Base-by-base conservation (phyloP, 2,888 invertebrate species). In the Spisula solida region DNA sequence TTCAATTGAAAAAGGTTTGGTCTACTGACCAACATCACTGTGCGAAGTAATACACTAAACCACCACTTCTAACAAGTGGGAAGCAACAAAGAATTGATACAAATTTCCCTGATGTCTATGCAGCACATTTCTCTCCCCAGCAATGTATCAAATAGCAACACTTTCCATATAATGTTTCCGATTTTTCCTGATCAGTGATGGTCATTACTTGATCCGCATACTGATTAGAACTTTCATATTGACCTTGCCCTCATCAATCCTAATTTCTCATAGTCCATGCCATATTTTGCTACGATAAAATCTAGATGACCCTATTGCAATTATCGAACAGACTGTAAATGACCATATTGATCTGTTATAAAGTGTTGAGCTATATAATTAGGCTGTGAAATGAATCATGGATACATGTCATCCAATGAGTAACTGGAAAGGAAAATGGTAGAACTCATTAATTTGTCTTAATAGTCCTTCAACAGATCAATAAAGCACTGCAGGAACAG, bases 391-490 rank as follows among this genome's bases (percentile, higher is more conserved):
- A n/a, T 60, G 60, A 60, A 60, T 60, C 60, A 60, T 25, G 6
- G 16, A 20, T 60, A 25, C n/a, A 6, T 60, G 60, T 60, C 60
- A 60, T 60, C 60, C 25, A 25, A 25, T 60, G 60, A 60, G 60
- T 60, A 60, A 60, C n/a, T n/a, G 60, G 18, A n/a, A 60, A 55
- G 55, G 55, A 55, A 55, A 8, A 55, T 18, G 60, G 20, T 60
- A 60, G 60, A 60, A 60, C 25, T 60, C 60, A 60, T 60, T 60
- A 60, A 60, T 60, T 60, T n/a, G 18, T 25, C 60, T 60, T 51
- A 25, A 60, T 60, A 60, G 51, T 60, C 25, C 2, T 60, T n/a
- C 41, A 60, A n/a, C 20, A n/a, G 60, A 60, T 60, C 60, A n/a
- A 60, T 60, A 25, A 1, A 60, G 60, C 60, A 60, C 14, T n/a